Evolutionary conservation across 2,797 vertebrate genomes (phyloP), one percentile per base, ranked within the genome.

Genomic region (Macrochelys suwanniensis): DNA sequence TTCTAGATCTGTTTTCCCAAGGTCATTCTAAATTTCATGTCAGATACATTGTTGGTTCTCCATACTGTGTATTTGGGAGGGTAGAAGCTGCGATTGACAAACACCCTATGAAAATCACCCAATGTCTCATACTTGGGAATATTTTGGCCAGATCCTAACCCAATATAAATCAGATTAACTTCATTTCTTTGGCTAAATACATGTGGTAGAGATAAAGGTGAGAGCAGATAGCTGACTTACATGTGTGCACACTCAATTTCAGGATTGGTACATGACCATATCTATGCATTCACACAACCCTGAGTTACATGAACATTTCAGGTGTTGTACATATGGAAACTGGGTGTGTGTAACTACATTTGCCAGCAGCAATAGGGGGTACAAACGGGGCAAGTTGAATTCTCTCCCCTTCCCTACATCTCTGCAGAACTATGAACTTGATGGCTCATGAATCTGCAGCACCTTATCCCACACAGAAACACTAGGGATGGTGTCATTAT

Each of bases 341-440:
- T 74, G 71, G 6, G 4, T 31, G 74, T 31, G 45, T 28, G 45
- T 77, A 77, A 77, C 45, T 77, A 49, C 26, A 45, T 76, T 45
- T 26, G 42, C 74, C 12, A 77, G 74, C 45, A 31, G 23, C 45
- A 49, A 25, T 45, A 31, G n/a, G 8, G 5, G 4, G 10, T 42
- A 11, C n/a, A 71, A 37, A 21, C 19, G 21, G n/a, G 45, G 13
- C 25, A 49, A 47, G 7, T 8, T 77, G 74, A 31, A 37, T 45
- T 31, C 21, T 89, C 10, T 82, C 65, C 33, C 10, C 28, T 90
- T 49, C 56, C 16, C 31, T 96, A 57, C 47, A 84, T 84, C 49
- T 7, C 5, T 82, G 23, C 12, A 0, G 0, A 37, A 51, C n/a
- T 61, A 76, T 4, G 4, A 8, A 77, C 26, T 28, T 77, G 42